Evolutionary conservation across 2,113 vertebrate species (phyloP).

Genomic region (Sitta europaea): DNA sequence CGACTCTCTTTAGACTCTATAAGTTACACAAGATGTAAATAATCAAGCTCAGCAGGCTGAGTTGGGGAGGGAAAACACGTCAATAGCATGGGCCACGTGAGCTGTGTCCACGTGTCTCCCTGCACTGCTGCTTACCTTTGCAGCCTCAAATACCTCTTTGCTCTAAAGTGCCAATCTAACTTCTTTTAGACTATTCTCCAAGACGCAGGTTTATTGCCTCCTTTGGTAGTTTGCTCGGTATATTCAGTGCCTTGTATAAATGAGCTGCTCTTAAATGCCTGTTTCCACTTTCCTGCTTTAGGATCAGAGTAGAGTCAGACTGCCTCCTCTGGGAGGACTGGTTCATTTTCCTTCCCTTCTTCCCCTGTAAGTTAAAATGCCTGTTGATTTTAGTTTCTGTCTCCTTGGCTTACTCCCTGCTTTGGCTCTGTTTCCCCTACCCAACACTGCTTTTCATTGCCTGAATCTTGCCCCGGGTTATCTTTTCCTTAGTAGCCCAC

Average conservation of each 20-base stretch:
- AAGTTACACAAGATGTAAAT: slow-evolving; percentile 16
- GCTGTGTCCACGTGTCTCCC: fast-evolving
- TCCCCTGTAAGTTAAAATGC: neutral
- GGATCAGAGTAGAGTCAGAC: neutral
- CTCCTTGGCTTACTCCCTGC: neutral
- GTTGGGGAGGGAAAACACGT: neutral
- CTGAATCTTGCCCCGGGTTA: neutral
- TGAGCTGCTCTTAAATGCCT: neutral
- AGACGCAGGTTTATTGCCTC: neutral
- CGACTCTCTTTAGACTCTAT: neutral
- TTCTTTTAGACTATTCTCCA: neutral
- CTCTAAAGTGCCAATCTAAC: neutral
- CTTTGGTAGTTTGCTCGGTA: neutral
- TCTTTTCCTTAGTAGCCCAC: neutral
- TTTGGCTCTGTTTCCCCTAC: neutral
- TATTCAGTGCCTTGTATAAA: neutral
- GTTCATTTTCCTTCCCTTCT: neutral
- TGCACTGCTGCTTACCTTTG: neutral
- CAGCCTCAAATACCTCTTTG: neutral
- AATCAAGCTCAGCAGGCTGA: slow-evolving; percentile 9
- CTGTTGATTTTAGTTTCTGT: neutral
- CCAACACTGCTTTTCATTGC: neutral
- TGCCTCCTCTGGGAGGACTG: neutral
- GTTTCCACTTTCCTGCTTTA: neutral
- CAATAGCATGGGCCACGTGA: neutral